Conservation (phyloP, 1,140 invertebrate species). For the Ectropis grisescens region DNA sequence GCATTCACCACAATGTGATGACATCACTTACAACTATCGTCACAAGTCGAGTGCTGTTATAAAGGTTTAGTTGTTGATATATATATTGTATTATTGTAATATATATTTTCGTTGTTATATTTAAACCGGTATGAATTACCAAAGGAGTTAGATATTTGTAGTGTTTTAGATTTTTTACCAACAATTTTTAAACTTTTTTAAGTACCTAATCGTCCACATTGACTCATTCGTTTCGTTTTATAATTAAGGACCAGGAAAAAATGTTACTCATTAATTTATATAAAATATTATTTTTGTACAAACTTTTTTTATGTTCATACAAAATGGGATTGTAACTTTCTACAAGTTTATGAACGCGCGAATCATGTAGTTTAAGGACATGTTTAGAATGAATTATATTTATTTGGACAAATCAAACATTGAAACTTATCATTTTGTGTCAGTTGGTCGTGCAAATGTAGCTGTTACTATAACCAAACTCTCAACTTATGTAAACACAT, state of each 20-base stretch:
- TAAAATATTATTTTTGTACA: constrained; percentile 38
- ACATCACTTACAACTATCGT: too few relatives aligned
- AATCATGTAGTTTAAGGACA: constrained; percentile 14
- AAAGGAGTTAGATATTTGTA: constrained; percentile 62
- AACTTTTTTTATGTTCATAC: constrained; percentile 23
- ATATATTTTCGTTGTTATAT: constrained; percentile 46
- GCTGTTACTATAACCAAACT: too few relatives aligned
- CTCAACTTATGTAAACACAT: constrained; percentile 7
- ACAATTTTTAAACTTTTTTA: neutral
- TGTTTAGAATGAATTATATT: constrained; percentile 9
- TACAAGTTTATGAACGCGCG: constrained; percentile 9
- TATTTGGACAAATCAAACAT: constrained; percentile 36
- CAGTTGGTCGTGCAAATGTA: too few relatives aligned
- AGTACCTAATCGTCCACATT: constrained; percentile 6
- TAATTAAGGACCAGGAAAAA: constrained; percentile 1
- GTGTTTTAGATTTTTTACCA: constrained; percentile 45
- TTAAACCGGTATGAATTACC: constrained; percentile 63
- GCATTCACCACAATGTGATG: too few relatives aligned
- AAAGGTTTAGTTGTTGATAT: constrained; percentile 17
- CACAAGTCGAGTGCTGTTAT: too few relatives aligned
- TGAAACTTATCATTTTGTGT: constrained; percentile 20
- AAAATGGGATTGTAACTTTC: constrained; percentile 15
- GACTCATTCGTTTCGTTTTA: constrained; percentile 12
- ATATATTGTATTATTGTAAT: constrained; percentile 35
- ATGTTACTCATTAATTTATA: constrained; percentile 13